Conservation (phyloP, 2,797 vertebrate species). For the Acomys russatus region DNA sequence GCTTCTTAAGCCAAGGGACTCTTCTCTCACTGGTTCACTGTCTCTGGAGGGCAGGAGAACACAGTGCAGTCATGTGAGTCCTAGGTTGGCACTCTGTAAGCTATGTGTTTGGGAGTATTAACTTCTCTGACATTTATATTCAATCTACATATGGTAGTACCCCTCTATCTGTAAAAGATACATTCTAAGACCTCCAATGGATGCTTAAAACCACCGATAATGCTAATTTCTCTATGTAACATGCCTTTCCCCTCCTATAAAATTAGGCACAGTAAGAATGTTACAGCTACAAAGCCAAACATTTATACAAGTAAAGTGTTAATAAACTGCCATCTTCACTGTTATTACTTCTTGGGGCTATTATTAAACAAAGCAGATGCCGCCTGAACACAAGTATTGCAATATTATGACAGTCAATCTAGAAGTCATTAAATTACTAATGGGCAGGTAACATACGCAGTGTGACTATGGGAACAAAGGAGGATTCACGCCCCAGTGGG, state of each 20-base stretch:
- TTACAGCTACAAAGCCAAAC: background rate
- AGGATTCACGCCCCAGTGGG: background rate
- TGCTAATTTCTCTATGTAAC: background rate
- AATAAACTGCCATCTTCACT: background rate
- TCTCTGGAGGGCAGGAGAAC: background rate
- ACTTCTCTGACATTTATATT: background rate
- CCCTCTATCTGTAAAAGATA: background rate
- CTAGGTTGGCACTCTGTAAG: background rate
- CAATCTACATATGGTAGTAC: background rate
- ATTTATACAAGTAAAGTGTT: background rate
- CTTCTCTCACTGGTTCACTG: background rate
- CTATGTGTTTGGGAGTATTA: background rate
- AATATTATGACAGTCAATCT: background rate
- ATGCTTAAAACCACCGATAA: background rate
- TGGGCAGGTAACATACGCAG: background rate
- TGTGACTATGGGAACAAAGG: background rate
- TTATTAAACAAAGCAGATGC: background rate
- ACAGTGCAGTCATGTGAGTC: background rate
- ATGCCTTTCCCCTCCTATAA: background rate
- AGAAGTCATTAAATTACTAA: background rate
- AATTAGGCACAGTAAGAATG: background rate
- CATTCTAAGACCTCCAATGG: too few species aligned
- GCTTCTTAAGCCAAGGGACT: background rate
- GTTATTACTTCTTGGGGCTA: background rate
- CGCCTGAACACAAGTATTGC: background rate